Base-by-base conservation (phyloP, 2,888 invertebrate species). In the Caenorhabditis zanzibari region DNA sequence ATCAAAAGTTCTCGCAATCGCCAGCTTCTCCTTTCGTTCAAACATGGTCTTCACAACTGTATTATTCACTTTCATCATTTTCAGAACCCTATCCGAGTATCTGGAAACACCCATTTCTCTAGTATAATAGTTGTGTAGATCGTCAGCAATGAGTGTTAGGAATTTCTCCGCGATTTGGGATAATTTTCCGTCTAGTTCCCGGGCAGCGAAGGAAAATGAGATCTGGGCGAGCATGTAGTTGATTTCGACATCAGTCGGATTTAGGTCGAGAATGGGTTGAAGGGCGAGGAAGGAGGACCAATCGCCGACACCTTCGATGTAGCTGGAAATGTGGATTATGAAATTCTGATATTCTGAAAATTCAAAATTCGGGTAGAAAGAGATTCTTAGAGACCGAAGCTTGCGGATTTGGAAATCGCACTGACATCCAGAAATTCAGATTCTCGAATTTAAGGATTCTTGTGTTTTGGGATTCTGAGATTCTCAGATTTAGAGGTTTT, bases 1-100 rank as follows among this genome's bases (percentile, higher is more conserved):
- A 52, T 85, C 84, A 56, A 87, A 85, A 41, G 85, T 79, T n/a
- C 61, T 52, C 5, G 85, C 85, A n/a, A 87, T 47, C 16, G 81
- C 74, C 26, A 81, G 41, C 47, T 82, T 76, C 47, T 84, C 81
- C 41, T 61, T 64, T 14, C 72, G 66, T 38, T 80, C 68, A 19
- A 22, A 26, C n/a, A 44, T 32, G 6, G 3, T 22, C 16, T 26
- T 44, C 28, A 49, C 83, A 0, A 87, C 63, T 19, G 47, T 58
- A n/a, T 87, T 79, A 28, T 81, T 77, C 12, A 87, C 68, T 32
- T 64, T 71, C 84, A 85, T 82, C 58, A 87, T 58, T 72, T 84
- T 79, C 52, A 80, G 58, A 19, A 87, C 61, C 66, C 86, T 41
- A 32, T 75, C 74, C 6, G 86, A 84, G 61, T 87, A 87, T n/a